Evolutionary conservation across 2,797 vertebrate species (phyloP), one percentile per base, ranked within the genome.

Genomic region (Sebastes trivittatus): DNA sequence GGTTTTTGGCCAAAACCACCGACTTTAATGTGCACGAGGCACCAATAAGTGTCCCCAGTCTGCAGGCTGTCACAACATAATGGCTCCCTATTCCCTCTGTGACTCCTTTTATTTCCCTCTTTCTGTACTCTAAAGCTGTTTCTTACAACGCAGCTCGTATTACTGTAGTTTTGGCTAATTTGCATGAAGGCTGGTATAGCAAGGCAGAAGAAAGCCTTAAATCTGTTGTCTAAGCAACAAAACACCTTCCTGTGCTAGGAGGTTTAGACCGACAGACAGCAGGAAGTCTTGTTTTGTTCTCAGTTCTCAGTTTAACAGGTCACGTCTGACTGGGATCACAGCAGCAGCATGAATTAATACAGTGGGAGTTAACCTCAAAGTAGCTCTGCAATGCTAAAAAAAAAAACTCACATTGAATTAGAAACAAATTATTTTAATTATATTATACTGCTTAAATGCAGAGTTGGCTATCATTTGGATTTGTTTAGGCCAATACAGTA

Each of bases 1-100:
- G 67, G 83, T 80, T 86, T 85, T 72, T 42, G 83, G 83, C 81
- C 84, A 73, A 83, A 82, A 71, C 23, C 66, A 16, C 25, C 32
- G 38, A 62, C 75, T 65, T 72, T 78, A 83, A 72, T 78, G 77
- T 81, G 79, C 87, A 64, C 27, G 8, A 72, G 75, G 75, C 77
- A 22, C 27, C 70, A 30, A 78, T 83, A 64, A 73, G 65, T 70
- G 84, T 84, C 77, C 55, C 42, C 60, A 25, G 73, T 62, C 36
- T 71, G 63, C 18, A 55, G 78, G 56, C 61, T 80, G 78, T 66
- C 68, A 30, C 64, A 46, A 52, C 67, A 66, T 64, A 73, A 73
- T 59, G 52, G 30, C 81, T 74, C 69, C n/a, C 49, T 63, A 0
- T 4, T 70, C 27, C 60, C 72, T 22, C 66, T 3, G 54, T 27